These are phyloP conservation scores for Pseudopipra pipra DNA, from an alignment of 2,113 vertebrate species.

Conservation along the genomic window DNA sequence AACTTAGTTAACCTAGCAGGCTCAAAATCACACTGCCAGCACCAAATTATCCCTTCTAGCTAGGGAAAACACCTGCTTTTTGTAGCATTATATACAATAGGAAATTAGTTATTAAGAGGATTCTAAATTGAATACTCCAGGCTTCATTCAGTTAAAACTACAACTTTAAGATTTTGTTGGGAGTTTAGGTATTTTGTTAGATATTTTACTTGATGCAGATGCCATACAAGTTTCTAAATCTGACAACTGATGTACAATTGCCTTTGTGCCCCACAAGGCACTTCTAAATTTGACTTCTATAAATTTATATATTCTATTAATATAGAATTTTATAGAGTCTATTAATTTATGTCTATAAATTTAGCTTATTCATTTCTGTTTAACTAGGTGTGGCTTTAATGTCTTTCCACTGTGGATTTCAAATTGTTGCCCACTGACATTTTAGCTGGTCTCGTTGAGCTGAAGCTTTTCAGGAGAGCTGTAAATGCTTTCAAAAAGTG, in stretches of 20 bases:
- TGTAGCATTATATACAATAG: background rate
- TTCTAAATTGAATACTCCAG: background rate
- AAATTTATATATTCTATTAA: background rate
- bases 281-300: background rate
- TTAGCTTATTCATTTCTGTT: background rate
- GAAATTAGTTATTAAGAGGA: background rate
- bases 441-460: background rate
- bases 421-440: background rate
- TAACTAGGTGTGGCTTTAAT: conserved; percentile 25
- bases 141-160: background rate
- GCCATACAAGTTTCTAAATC: background rate
- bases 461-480: background rate
- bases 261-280: background rate
- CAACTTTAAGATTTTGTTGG: background rate
- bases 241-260: background rate
- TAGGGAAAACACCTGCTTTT: background rate
- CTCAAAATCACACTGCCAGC: background rate
- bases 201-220: background rate
- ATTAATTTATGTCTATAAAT: background rate
- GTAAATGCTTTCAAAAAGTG: background rate
- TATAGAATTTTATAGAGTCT: background rate
- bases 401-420: conserved; percentile 4
- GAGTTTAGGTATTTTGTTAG: background rate
- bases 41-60: background rate
- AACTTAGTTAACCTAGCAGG: background rate